Conservation (phyloP, 2,113 vertebrate genomes). For the Pan paniscus region DNA sequence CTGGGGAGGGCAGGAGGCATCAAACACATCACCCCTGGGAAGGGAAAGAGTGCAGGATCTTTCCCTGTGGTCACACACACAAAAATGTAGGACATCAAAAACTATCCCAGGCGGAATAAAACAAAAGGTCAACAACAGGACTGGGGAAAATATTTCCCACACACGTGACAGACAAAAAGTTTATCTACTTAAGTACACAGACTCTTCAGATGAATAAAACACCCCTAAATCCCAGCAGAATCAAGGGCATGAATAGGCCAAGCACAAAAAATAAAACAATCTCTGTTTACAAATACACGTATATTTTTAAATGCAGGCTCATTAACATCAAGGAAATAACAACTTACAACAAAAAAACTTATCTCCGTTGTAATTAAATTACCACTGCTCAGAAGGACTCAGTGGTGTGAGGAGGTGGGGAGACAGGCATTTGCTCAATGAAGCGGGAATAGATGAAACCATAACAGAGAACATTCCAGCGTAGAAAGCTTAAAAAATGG, state of each 20-base stretch:
- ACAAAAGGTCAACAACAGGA: neutral
- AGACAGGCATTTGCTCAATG: neutral
- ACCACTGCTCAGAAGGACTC: neutral
- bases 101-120: neutral
- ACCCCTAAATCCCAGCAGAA: neutral
- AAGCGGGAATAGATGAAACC: neutral
- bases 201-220: neutral
- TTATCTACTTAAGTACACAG: neutral
- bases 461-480: neutral
- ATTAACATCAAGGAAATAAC: neutral
- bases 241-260: neutral
- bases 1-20: neutral
- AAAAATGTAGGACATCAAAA: neutral
- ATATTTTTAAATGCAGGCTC: neutral
- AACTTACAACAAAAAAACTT: neutral
- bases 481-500: neutral
- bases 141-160: neutral
- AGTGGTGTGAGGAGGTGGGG: too few species aligned
- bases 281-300: neutral
- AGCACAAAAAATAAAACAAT: neutral
- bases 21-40: neutral
- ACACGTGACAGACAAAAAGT: neutral
- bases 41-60: neutral
- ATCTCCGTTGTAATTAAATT: neutral
- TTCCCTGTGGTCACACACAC: too few species aligned